Base-by-base conservation (phyloP, 2,797 vertebrate species). In the Limnodromus scolopaceus region DNA sequence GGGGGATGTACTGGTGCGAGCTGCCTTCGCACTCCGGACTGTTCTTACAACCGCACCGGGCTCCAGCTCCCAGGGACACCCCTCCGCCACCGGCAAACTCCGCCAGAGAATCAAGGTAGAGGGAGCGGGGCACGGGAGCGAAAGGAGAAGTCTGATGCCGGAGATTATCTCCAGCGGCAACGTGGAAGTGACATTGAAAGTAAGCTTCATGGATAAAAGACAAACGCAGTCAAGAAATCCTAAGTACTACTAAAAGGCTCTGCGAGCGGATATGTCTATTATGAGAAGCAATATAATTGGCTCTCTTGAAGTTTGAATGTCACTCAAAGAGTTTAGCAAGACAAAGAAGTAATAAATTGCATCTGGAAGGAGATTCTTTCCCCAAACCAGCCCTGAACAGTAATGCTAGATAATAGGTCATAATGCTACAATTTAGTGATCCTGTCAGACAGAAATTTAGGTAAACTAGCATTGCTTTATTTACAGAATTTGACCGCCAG, bases 231-330 rank as follows among this genome's bases (percentile, higher is more conserved):
- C 83, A 70, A 84, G 92, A 93, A 95, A 96, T 92, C 83, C 66
- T 87, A 84, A 92, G 77, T 74, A 79, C 80, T 84, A 38, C 77
- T 95, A 95, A 95, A 94, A 95, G 85, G 87, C 80, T 93, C 63
- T 76, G 72, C 3, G 22, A 95, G 90, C 1, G 3, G 84, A 94
- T 93, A 77, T 23, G 60, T 66, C 94, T 94, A 53, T 92, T 96
- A 89, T 53, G 80, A 96, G 89, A 45, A 51, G 80, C 79, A 70
- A 71, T 34, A 79, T 93, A 95, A 95, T 95, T 92, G 80, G 80
- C 55, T 94, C 69, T 89, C 74, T 72, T 92, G 43, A 95, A 92
- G 84, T 41, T 25, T 95, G 85, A 93, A 95, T 76, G 93, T 94
- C 94, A 94, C 76, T 96, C 91, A 92, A 68, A 87, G 63, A 69